Base-by-base conservation (phyloP, 2,888 invertebrate genomes). In the Mystacides longicornis region DNA sequence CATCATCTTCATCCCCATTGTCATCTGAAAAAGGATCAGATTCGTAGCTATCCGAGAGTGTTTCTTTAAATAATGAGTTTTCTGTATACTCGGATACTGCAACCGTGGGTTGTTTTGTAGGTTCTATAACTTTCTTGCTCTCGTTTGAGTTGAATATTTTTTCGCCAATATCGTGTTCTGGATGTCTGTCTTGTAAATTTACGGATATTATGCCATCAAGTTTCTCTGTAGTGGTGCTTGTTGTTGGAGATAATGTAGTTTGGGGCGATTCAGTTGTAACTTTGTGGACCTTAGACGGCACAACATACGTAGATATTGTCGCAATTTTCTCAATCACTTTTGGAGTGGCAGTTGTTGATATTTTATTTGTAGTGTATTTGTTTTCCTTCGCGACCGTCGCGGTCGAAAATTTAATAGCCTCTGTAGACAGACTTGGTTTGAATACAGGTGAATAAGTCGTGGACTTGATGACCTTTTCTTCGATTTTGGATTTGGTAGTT, bases 1-100 rank as follows among this genome's bases (percentile, higher is more conserved):
- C 78, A 51, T 75, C 76, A 3, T 74, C 74, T 9, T 76, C 72
- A 7, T 72, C 72, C 51, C 75, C 76, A 3, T 74, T 74, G 9
- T 76, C 72, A 22, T 71, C 72, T 7, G 73, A 72, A 37, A 74
- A 73, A 52, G 74, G 72, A 55, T 75, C 73, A 33, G 67, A 63
- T 11, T 69, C 66, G 9, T 43, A 37, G 23, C 52, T 31, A 23
- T 49, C 54, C 4, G 55, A 45, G 14, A 56, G 52, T n/a, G 54
- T 55, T 51, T 43, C 51, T 31, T 48, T 55, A 4, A 37, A 37
- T n/a, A 37, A 14, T 37, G 3, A 14, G 16, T 37, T 37, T 37
- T 37, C 37, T 14, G 37, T 37, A 7, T 3, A 3, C 16, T 37
- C 37, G 14, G n/a, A n/a, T 3, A 14, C 14, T n/a, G 37, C 3